Evolutionary conservation across 2,797 vertebrate genomes (phyloP).

Genomic region (Sebastolobus alascanus): DNA sequence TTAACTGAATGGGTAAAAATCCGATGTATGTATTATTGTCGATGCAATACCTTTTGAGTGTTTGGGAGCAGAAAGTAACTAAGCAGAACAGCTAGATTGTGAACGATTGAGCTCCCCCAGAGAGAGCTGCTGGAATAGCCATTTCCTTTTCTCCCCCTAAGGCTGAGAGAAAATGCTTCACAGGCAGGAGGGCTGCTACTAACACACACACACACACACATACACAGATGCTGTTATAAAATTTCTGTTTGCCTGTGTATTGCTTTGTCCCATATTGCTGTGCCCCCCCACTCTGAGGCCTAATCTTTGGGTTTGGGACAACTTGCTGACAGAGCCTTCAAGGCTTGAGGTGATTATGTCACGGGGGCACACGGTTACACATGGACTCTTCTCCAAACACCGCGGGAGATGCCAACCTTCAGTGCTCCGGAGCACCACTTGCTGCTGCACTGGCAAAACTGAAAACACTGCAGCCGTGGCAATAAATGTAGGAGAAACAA

Average conservation of each 20-base stretch:
- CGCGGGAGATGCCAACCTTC: slow-evolving; percentile 49
- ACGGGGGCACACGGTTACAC: slow-evolving; percentile 32
- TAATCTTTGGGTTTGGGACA: slow-evolving; percentile 48
- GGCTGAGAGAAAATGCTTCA: slow-evolving; percentile 46
- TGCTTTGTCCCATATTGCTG: slow-evolving; percentile 34
- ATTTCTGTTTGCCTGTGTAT: slow-evolving; percentile 29
- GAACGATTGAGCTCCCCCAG: slow-evolving; percentile 39
- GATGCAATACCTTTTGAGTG: slow-evolving; percentile 4
- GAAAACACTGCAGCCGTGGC: slow-evolving; percentile 45
- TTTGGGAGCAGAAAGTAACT: slow-evolving; percentile 31
- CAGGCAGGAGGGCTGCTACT: slow-evolving; percentile 5
- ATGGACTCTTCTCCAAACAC: slow-evolving; percentile 40
- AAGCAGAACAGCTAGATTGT: slow-evolving; percentile 34
- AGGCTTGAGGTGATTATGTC: slow-evolving; percentile 39
- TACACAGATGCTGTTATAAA: neutral
- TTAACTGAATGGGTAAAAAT: neutral
- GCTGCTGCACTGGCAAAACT: slow-evolving; percentile 41
- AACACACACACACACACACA: slow-evolving; percentile 15
- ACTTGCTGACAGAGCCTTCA: slow-evolving; percentile 50
- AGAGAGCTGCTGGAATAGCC: slow-evolving; percentile 37
- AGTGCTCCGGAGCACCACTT: slow-evolving; percentile 28
- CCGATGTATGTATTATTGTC: slow-evolving; percentile 4
- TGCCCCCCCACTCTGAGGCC: slow-evolving; percentile 18
- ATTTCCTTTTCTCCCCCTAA: slow-evolving; percentile 16
- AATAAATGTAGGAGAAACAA: slow-evolving; percentile 40